Evolutionary conservation across 2,888 invertebrate species (phyloP).

Genomic region (Minunthozetes semirufus): DNA sequence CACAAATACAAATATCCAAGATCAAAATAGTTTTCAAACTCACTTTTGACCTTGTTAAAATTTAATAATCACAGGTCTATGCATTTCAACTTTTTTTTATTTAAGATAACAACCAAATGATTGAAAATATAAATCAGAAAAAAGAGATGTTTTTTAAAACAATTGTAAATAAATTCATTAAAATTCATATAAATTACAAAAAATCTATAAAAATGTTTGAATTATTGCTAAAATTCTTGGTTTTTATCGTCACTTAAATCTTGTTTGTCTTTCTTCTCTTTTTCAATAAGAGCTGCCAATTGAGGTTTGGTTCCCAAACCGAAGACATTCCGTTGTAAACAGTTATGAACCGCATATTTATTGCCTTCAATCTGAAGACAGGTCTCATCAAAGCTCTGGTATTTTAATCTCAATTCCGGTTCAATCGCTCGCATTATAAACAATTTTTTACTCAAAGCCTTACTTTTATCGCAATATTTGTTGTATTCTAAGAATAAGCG

Average conservation of each 20-base stretch:
- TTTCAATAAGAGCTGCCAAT: conserved; percentile 25
- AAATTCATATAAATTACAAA: too few species aligned
- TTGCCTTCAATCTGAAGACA: conserved; percentile 29
- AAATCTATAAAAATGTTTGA: too few species aligned
- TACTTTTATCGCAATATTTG: conserved; percentile 55
- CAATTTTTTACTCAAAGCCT: neutral
- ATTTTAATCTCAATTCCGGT: conserved; percentile 61
- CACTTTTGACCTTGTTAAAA: too few species aligned
- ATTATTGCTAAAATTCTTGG: neutral
- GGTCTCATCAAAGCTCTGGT: conserved; percentile 42
- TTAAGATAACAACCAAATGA: too few species aligned
- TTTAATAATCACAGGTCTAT: too few species aligned
- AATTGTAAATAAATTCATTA: too few species aligned
- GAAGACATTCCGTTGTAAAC: neutral
- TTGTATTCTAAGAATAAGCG: conserved; percentile 63
- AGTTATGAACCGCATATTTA: neutral
- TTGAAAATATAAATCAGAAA: too few species aligned
- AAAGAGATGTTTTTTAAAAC: too few species aligned
- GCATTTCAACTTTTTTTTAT: too few species aligned
- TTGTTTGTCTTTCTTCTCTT: neutral
- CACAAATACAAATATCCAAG: too few species aligned
- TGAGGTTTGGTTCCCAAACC: conserved; percentile 26
- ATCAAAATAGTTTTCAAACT: too few species aligned
- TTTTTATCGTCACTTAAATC: neutral
- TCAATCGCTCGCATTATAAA: conserved; percentile 66